Evolutionary conservation across 2,888 invertebrate genomes (phyloP), one percentile per base, ranked within the genome.

Genomic region (Cerastis rubricosa): DNA sequence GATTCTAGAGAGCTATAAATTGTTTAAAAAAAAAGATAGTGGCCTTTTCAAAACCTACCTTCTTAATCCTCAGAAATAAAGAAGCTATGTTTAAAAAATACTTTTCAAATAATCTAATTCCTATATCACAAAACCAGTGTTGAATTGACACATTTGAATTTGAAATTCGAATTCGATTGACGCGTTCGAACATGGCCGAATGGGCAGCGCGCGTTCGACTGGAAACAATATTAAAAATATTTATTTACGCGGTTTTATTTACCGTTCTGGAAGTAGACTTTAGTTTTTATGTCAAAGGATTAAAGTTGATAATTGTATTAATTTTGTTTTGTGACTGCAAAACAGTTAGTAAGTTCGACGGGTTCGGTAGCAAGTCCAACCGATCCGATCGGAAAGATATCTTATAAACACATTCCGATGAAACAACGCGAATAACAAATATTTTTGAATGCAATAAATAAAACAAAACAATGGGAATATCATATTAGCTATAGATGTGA

Each of bases 331-430:
- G 14, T 9, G 59, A 19, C 35, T 49, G 51, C 71, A 71, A 72
- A 66, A 74, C 59, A 64, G 45, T 74, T 76, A 45, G 79, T 80
- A 65, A 70, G 61, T 70, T 85, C 64, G 77, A 78, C 88, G 86
- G 90, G 90, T 89, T 90, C 95, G 87, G 96, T 96, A 96, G 96
- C 96, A 84, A 90, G 93, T 90, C 87, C 91, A 90, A 87, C 91
- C 92, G 92, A 95, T 95, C 91, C 92, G 92, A 95, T 95, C 88
- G 94, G 92, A 95, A 96, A 95, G 95, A 95, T 96, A 95, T 94
- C 93, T 89, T 88, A 87, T 80, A 90, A 93, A 92, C 85, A 91
- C 93, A 95, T 95, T 95, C 94, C 94, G 88, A 93, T 92, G 91
- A 91, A 91, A 93, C 91, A 92, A 89, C 85, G 86, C 85, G 83